Evolutionary conservation across 53 echinoderm and acorn worm genomes (phyloP).

Genomic region (Antedon mediterranea): DNA sequence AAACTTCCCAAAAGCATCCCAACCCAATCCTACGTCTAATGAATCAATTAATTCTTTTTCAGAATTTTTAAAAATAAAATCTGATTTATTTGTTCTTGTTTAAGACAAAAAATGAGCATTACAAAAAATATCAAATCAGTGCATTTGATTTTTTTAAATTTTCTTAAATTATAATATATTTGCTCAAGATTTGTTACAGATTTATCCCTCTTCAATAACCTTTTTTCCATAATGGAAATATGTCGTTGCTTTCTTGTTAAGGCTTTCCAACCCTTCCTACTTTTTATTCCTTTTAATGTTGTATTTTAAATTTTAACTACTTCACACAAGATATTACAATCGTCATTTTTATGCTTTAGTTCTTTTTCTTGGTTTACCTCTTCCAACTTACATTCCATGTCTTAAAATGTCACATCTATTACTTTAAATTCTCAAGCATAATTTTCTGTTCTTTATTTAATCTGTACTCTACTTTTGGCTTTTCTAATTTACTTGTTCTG

Average conservation of each 20-base stretch:
- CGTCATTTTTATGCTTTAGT: not conserved
- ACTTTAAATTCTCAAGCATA: not conserved
- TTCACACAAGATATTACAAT: not conserved
- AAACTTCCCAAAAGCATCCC: conserved; percentile 19
- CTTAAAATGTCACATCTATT: not conserved
- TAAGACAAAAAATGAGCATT: conserved; percentile 33
- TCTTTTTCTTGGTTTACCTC: not conserved
- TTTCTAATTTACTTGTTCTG: too few species aligned
- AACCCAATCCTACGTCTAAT: conserved; percentile 11
- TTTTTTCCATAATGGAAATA: not conserved
- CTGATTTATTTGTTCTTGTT: conserved; percentile 22
- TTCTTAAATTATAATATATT: too few species aligned
- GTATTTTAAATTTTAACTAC: not conserved
- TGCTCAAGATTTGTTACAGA: too few species aligned
- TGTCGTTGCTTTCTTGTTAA: not conserved
- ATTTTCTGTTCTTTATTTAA: too few species aligned
- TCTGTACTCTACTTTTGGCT: too few species aligned
- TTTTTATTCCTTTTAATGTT: not conserved
- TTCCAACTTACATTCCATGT: not conserved
- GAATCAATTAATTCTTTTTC: conserved; percentile 11
- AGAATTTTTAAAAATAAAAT: conserved; percentile 8
- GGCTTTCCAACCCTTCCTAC: not conserved
- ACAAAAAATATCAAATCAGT: too few species aligned
- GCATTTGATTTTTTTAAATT: too few species aligned
- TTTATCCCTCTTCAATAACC: not conserved